Evolutionary conservation across 2,113 vertebrate species (phyloP), one percentile per base, ranked within the genome.

Genomic region (Poicephalus gulielmi): DNA sequence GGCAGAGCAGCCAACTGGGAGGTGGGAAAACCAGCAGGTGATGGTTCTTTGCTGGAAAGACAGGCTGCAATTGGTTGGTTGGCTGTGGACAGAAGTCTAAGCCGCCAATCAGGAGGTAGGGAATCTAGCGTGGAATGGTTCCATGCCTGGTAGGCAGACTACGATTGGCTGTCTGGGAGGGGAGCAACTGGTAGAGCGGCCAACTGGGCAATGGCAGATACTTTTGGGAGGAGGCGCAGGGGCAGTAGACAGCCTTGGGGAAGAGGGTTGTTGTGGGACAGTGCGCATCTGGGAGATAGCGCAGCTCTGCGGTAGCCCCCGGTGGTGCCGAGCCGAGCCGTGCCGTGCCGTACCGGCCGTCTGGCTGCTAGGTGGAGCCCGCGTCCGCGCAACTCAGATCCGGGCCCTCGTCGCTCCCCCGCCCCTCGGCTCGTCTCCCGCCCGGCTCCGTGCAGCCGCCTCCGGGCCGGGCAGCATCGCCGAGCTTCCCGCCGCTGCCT

Each of bases 301-400:
- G 22, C 28, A 62, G 53, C 53, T 33, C 31, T 7, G 60, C 23
- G 17, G 60, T 11, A 39, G 49, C 23, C 31, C 37, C 27, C 31
- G 37, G 33, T 17, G 33, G 11, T 46, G 27, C 23, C 9, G 43
- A 30, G 50, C 28, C 11, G 41, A 37, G 37, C 37, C 53, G 13
- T 50, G 49, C 49, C 31, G 53, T 55, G 77, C 76, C 31, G 53
- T 55, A 69, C 76, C 24, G 83, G 66, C 47, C 33, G 55, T 59
- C 55, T 59, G 71, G 62, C 93, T 97, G 86, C 97, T 97, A 98
- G 98, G 98, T 96, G 97, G 97, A 98, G 97, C 97, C 96, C 95
- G 95, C 94, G 94, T 90, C 92, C 86, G 89, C 85, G 79, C 89
- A 95, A 94, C 88, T 91, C 97, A 96, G 97, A 95, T 98, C 98